Base-by-base conservation (phyloP, 2,888 invertebrate genomes). In the Macrophya annulata region DNA sequence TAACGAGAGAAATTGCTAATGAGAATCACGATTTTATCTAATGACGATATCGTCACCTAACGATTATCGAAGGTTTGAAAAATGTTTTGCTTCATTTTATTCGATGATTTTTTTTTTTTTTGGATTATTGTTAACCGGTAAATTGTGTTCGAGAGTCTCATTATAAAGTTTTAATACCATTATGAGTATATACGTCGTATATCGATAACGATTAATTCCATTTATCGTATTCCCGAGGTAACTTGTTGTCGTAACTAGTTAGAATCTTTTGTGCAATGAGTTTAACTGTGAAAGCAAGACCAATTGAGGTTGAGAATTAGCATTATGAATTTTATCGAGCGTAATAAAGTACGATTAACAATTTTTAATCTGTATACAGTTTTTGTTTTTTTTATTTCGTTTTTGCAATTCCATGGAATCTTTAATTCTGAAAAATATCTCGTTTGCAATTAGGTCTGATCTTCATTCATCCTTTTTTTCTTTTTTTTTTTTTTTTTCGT, bases 81-180 rank as follows among this genome's bases (percentile, higher is more conserved):
- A 48, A 48, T 12, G 4, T 48, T 12, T 48, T 4, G 48, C 48
- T n/a, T n/a, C 15, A 62, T 8, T 21, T 62, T 17, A 17, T 3
- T 21, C 17, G 62, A n/a, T 4, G 62, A 1, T 21, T 62, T 62
- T 62, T 62, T 21, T 17, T 62, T n/a, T 8, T 4, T n/a, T 15
- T 8, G 1, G 62, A 21, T 55, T 15, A 55, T 55, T 37, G 37
- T 37, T 31, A 68, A 12, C 12, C 9, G 68, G 37, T 71, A 3
- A 40, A 40, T 71, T 15, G 71, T 8, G 71, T 8, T 71, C 31
- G 71, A 71, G 71, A 40, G 71, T 71, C 71, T 71, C 17, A 71
- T 71, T 71, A 71, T 71, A 71, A 71, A 71, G 71, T 71, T 71
- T 71, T 40, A 40, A 71, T 71, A 17, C 71, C 37, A 71, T n/a